phyloP scores from a whole-genome alignment of 2,888 invertebrate species.

The Ecliptopera silaceata region DNA sequence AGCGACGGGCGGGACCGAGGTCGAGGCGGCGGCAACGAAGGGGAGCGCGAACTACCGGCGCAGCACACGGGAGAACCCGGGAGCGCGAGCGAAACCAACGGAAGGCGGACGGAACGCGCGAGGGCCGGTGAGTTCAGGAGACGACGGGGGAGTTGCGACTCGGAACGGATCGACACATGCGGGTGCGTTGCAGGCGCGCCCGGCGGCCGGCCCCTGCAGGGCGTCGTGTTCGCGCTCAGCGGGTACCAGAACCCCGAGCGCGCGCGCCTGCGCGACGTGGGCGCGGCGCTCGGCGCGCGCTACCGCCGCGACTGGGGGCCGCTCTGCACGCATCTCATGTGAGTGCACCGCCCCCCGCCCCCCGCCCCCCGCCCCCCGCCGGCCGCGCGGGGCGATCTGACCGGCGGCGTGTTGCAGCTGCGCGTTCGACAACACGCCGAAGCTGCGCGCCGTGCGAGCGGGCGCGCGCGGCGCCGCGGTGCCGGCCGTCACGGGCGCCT shows the following conservation, averaged over 20 bases:
- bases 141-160: neutral
- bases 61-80: too few relatives aligned
- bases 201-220: constrained; percentile 66
- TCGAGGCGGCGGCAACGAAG: too few relatives aligned
- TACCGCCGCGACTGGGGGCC: constrained; percentile 90
- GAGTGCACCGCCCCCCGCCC: too few relatives aligned
- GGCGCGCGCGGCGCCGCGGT: constrained; percentile 59
- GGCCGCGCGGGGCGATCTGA: too few relatives aligned
- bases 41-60: too few relatives aligned
- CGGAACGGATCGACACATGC: neutral
- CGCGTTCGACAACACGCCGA: constrained; percentile 95
- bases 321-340: constrained; percentile 93
- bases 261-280: constrained; percentile 85
- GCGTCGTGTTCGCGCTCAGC: constrained; percentile 91
- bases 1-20: too few relatives aligned
- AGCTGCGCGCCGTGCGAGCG: constrained; percentile 82
- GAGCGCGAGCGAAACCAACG: too few relatives aligned
- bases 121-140: neutral
- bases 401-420: constrained; percentile 83
- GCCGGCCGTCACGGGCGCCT: constrained; percentile 68
- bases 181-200: neutral
- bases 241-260: constrained; percentile 94
- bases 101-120: neutral
- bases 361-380: too few relatives aligned
- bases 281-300: constrained; percentile 87